Base-by-base conservation (phyloP, 2,797 vertebrate genomes). In the Sorex maritimensis region DNA sequence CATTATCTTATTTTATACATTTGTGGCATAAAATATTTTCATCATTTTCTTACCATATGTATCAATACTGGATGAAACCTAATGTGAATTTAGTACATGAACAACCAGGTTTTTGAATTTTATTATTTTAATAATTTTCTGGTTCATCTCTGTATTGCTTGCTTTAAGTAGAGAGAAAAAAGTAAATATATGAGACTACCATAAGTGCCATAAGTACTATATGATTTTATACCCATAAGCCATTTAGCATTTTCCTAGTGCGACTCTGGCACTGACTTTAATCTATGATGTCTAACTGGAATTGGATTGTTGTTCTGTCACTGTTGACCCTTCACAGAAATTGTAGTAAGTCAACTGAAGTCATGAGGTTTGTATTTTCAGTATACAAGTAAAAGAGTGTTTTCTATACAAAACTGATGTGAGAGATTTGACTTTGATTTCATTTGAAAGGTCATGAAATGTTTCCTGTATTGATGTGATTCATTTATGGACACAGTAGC, bases 341-440 rank as follows among this genome's bases (percentile, higher is more conserved):
- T 52, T 75, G 6, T 19, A 72, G 4, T 68, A 65, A 85, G 41
- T 94, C 71, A 86, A 34, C 9, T 71, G 52, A 91, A 90, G 52
- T 30, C 52, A 55, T 61, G 9, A 75, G 79, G 86, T 77, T 72
- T 69, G 78, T 90, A 85, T 74, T 87, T 5, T 49, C 23, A 49
- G 3, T 49, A 83, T 10, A 15, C 38, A 55, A 11, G 14, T 26
- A 78, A 81, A 28, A 63, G 24, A 10, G 4, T 55, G 13, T 74
- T 85, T 90, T 67, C 65, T 58, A 84, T 17, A 85, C 30, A 81
- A 88, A 88, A 88, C 34, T 34, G 23, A 12, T 67, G 63, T 34
- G 24, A 41, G 67, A 58, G 23, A 82, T 88, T 79, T 94, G 44
- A 85, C 14, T 82, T 91, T 38, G 10, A n/a, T 88, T 69, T 81